These are phyloP conservation scores for Linnaemya vulpina DNA, from an alignment of 2,888 invertebrate species.

Conservation along the genomic window DNA sequence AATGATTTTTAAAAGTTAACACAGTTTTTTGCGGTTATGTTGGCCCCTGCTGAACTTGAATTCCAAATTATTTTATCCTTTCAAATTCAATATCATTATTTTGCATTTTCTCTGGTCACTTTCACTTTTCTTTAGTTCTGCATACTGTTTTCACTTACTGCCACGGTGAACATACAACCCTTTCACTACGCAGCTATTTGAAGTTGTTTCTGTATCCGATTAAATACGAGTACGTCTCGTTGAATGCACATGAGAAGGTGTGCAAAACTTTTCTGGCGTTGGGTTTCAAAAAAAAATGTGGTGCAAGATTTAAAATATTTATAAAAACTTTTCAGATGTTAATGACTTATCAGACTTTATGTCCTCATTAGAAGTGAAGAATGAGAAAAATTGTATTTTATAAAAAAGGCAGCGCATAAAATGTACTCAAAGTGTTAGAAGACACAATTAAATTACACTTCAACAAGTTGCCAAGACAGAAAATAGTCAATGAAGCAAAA, in stretches of 20 bases:
- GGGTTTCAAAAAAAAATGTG: slow-evolving; percentile 47
- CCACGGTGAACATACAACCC: not conserved
- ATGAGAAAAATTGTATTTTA: not conserved
- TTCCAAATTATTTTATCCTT: too few species aligned
- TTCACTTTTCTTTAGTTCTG: not conserved
- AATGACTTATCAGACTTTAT: slow-evolving; percentile 31
- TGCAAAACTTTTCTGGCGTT: slow-evolving; percentile 7
- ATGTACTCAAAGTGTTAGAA: not conserved
- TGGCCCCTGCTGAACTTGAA: too few species aligned
- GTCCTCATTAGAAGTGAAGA: not conserved
- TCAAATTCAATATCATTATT: not conserved
- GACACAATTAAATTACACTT: slow-evolving; percentile 25
- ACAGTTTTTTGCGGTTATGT: too few species aligned
- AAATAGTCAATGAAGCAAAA: slow-evolving; percentile 5
- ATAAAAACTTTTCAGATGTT: slow-evolving; percentile 11
- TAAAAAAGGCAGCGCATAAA: not conserved
- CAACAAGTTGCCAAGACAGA: slow-evolving; percentile 27
- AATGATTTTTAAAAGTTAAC: too few species aligned
- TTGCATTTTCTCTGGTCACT: not conserved
- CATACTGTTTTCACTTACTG: slow-evolving; percentile 17
- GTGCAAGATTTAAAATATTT: slow-evolving; percentile 24
- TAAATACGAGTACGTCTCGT: not conserved
- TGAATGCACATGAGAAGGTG: slow-evolving; percentile 42
- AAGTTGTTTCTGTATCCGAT: not conserved
- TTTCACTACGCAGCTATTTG: not conserved